Percentiles rank a stretch among this genome's conserved stretches.
These are phyloP conservation scores for Hystrix cristata DNA, from an alignment of 2,113 vertebrate genomes.

Conservation along the genomic window DNA sequence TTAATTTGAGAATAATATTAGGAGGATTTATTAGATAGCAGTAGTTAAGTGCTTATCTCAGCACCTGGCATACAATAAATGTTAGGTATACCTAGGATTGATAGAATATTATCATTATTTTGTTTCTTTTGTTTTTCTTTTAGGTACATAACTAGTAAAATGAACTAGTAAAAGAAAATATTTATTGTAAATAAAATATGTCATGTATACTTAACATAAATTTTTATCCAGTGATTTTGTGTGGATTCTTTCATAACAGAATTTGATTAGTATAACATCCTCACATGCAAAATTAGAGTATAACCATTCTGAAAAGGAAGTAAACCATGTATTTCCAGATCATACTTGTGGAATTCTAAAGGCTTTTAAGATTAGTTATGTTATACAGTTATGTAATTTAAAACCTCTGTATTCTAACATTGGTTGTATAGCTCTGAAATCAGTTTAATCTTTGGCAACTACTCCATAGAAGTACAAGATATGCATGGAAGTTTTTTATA, in stretches of 20 bases:
- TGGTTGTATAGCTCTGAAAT: slow-evolving; percentile 11
- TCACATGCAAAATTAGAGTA: slow-evolving; percentile 13
- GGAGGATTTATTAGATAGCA: background rate
- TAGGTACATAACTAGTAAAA: slow-evolving; percentile 13
- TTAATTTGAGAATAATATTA: background rate
- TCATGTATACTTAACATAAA: background rate
- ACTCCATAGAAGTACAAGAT: background rate
- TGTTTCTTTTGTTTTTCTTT: background rate
- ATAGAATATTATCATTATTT: background rate
- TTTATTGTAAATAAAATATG: background rate
- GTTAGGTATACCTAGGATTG: background rate
- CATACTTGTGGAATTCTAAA: background rate
- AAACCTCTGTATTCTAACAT: background rate
- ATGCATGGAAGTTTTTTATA: background rate
- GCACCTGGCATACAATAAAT: background rate
- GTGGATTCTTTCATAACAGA: background rate
- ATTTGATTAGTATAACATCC: slow-evolving; percentile 1
- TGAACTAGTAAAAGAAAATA: background rate
- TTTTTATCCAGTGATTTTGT: slow-evolving; percentile 4
- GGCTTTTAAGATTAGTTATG: background rate
- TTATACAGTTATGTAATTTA: background rate
- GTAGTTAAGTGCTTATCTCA: background rate
- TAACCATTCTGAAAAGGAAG: background rate
- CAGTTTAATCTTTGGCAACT: background rate
- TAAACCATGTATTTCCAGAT: background rate